A percentile compares a stretch with the other conserved stretches of the same genome.
phyloP scores from a whole-genome alignment of 2,888 invertebrate genomes.

The Anthophora plumipes region DNA sequence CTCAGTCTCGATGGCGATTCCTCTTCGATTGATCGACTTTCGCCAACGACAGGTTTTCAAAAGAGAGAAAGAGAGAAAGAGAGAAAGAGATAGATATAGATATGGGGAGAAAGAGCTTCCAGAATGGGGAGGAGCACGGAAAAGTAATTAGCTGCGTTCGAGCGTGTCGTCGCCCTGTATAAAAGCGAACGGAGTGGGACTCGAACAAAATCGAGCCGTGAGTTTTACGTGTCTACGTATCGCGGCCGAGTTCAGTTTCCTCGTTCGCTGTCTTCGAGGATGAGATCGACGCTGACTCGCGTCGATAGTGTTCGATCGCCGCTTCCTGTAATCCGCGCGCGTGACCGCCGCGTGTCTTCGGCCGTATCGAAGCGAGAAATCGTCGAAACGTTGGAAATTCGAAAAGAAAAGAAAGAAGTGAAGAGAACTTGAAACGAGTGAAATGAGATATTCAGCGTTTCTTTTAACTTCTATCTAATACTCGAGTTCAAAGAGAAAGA shows the following conservation, averaged over 20 bases:
- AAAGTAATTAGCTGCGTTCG: conserved; percentile 45
- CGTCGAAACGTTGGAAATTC: neutral
- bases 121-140: neutral
- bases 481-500: neutral
- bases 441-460: neutral
- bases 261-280: conserved; percentile 66
- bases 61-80: neutral
- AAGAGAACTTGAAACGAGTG: neutral
- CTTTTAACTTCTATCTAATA: no score
- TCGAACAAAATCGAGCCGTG: conserved; percentile 63
- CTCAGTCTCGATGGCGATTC: neutral
- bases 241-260: conserved; percentile 71
- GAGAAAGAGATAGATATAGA: no score
- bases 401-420: neutral
- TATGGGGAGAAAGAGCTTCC: no score
- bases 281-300: conserved; percentile 52
- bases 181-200: conserved; percentile 62
- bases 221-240: conserved; percentile 62
- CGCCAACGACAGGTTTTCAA: neutral
- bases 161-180: conserved; percentile 51
- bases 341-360: conserved; percentile 1
- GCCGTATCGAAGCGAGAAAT: neutral
- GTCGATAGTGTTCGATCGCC: conserved; percentile 13
- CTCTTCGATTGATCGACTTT: neutral
- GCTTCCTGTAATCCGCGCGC: conserved; percentile 20